Percentiles rank a stretch among this genome's conserved stretches.
Evolutionary conservation across 2,113 vertebrate genomes (phyloP).

Genomic region (Anseranas semipalmata): DNA sequence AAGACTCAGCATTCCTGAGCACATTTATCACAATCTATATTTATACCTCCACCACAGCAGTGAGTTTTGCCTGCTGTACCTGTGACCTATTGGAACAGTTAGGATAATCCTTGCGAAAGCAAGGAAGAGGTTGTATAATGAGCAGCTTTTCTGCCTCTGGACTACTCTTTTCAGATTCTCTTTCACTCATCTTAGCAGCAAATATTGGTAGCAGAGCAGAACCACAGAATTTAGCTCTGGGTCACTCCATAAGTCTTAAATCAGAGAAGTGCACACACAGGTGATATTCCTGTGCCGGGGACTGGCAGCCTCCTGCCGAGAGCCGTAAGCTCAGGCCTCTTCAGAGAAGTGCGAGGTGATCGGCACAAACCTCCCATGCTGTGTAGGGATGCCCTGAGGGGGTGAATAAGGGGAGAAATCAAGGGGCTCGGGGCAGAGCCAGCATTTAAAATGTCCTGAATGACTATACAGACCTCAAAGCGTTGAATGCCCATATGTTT

Average conservation of each 20-base stretch:
- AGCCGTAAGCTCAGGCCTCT: neutral
- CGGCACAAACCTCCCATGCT: neutral
- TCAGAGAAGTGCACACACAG: neutral
- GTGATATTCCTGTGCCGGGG: neutral
- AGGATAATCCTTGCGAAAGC: neutral
- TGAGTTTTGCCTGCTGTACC: too few species aligned
- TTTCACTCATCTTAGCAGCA: neutral
- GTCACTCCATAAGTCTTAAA: neutral
- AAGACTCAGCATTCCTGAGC: neutral
- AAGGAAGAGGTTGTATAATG: neutral
- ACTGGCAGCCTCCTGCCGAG: neutral
- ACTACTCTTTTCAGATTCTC: neutral
- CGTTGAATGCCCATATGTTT: neutral
- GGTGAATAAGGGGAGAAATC: neutral
- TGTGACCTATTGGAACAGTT: neutral
- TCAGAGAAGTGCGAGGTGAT: neutral
- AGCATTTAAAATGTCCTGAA: neutral
- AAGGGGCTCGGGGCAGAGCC: neutral
- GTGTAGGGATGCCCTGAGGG: neutral
- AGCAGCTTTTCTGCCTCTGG: neutral
- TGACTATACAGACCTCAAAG: neutral
- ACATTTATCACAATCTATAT: accelerated
- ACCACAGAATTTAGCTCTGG: neutral
- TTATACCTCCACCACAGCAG: neutral
- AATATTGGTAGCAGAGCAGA: neutral